Base-by-base conservation (phyloP, 2,113 vertebrate genomes). In the Stercorarius parasiticus region DNA sequence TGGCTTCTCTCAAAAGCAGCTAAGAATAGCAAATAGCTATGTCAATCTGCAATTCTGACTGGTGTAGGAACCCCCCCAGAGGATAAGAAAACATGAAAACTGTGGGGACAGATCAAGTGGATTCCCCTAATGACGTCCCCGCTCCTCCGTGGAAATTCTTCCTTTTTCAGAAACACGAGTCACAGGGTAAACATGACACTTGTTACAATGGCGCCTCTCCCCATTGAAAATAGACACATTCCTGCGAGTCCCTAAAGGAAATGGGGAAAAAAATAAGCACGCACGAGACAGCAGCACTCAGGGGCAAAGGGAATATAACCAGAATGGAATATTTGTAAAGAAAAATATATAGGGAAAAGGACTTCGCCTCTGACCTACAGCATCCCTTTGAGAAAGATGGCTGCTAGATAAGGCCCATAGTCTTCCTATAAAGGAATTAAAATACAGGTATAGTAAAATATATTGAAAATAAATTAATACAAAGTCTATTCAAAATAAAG, bases 341-440 rank as follows among this genome's bases (percentile, higher is more conserved):
- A 94, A 97, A 97, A 98, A 96, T 84, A 97, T 62, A 95, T 38
- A 96, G 97, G 92, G 95, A 93, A 98, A 96, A 98, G 95, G 95
- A 91, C 72, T 96, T 95, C 85, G 67, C 90, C 86, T 98, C 93
- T 97, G 97, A 95, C 92, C 85, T 78, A 96, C 88, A 87, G 92
- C 62, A 94, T 94, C 86, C 82, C 20, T 17, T 62, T 11, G 29
- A 96, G 86, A 81, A 95, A 96, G 74, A 82, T n/a, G 86, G 82
- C 89, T 90, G 86, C 47, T 91, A 84, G 91, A 81, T 86, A 91
- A 92, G 38, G 73, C 76, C 73, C 64, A 34, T 11, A 12, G 29
- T 84, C 86, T 92, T 96, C 70, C 62, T 92, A 69, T 66, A 95
- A 92, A 61, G 66, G 89, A 96, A 82, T 78, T 88, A 76, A 58